Evolutionary conservation across 2,797 vertebrate species (phyloP).

Genomic region (Lutjanus argentimaculatus): DNA sequence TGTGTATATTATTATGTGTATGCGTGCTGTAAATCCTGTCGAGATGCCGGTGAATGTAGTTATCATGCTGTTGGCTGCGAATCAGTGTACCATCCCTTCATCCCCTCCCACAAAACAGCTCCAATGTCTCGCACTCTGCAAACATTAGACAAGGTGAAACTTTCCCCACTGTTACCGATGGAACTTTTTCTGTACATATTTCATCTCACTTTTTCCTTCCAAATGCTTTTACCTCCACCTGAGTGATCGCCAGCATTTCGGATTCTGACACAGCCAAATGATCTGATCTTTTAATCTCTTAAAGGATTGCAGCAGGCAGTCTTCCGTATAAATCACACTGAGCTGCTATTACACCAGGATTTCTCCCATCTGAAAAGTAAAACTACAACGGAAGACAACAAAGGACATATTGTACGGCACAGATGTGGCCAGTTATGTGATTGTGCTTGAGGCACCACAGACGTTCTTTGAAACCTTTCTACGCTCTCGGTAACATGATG

Average conservation of each 20-base stretch:
- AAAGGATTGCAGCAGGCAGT: slow-evolving; percentile 44
- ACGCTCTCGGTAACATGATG: neutral
- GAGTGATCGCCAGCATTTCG: slow-evolving; percentile 50
- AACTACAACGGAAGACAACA: slow-evolving; percentile 15
- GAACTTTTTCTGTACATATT: slow-evolving; percentile 28
- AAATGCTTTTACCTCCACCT: slow-evolving; percentile 55
- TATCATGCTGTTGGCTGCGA: too few relatives aligned
- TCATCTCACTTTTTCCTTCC: neutral
- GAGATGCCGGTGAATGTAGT: too few relatives aligned
- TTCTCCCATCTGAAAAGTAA: slow-evolving; percentile 13
- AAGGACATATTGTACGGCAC: slow-evolving; percentile 3
- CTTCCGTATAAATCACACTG: slow-evolving; percentile 56
- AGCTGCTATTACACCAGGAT: slow-evolving; percentile 54
- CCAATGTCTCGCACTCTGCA: too few relatives aligned
- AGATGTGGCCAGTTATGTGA: neutral
- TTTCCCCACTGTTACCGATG: slow-evolving; percentile 6
- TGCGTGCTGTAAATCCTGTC: too few relatives aligned
- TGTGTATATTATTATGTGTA: too few relatives aligned
- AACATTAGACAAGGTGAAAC: slow-evolving; percentile 30
- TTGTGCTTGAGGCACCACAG: neutral
- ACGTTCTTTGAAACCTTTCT: neutral
- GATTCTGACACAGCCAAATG: slow-evolving; percentile 55
- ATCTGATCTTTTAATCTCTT: slow-evolving; percentile 72
- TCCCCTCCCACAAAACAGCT: too few relatives aligned
- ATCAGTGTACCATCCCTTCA: too few relatives aligned